Conservation (phyloP, 2,113 vertebrate genomes). For the Sander lucioperca region DNA sequence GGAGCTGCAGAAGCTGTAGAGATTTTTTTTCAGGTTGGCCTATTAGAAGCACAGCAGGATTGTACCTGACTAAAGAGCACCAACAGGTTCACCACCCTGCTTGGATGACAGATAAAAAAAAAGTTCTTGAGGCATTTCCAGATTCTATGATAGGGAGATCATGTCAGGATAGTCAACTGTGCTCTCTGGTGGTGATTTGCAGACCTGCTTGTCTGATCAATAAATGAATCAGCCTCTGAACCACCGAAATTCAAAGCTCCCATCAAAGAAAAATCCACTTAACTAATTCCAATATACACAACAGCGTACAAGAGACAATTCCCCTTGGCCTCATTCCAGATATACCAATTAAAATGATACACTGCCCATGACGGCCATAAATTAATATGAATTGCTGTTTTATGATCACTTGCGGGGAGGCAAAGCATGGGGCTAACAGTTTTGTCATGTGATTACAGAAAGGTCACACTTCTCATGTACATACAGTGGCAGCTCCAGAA, state of each 20-base stretch:
- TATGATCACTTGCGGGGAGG: constrained; percentile 39
- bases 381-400: constrained; percentile 53
- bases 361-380: constrained; percentile 35
- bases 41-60: neutral
- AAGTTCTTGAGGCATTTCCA: constrained; percentile 9
- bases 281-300: constrained; percentile 33
- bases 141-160: neutral
- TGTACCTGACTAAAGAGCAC: neutral
- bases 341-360: constrained; percentile 58
- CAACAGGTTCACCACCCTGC: neutral
- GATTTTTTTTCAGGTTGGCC: neutral
- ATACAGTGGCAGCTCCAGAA: constrained; percentile 14
- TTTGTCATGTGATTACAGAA: constrained; percentile 27
- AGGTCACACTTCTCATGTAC: constrained; percentile 33
- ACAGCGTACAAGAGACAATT: constrained; percentile 12
- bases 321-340: constrained; percentile 27
- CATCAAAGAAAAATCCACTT: constrained; percentile 20
- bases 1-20: neutral
- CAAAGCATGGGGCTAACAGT: constrained; percentile 9
- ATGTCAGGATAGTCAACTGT: constrained; percentile 7
- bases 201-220: constrained; percentile 39
- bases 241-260: neutral
- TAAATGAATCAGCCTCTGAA: constrained; percentile 38
- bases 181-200: constrained; percentile 15
- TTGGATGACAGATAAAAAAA: neutral